Conservation (phyloP, 2,888 invertebrate genomes). For the Timema cristinae region DNA sequence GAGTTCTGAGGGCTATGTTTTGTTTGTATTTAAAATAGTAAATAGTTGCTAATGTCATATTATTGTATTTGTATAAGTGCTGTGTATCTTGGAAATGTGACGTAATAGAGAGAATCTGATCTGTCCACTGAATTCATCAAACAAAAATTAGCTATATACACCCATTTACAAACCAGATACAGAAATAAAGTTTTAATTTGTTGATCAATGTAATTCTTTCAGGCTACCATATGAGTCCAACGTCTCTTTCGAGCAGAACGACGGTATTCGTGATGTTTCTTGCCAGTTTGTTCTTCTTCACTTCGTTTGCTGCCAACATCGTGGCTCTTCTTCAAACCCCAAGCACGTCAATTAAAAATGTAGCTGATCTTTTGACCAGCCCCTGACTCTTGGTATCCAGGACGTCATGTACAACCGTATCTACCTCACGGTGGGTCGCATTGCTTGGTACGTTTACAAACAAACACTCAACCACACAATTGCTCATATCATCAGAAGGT, state of each 20-base stretch:
- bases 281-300: slow-evolving; percentile 65
- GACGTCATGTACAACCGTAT: slow-evolving; percentile 65
- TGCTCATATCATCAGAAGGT: too few species aligned
- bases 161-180: too few species aligned
- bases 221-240: slow-evolving; percentile 51
- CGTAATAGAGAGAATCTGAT: too few species aligned
- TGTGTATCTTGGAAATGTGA: too few species aligned
- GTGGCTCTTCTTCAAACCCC: slow-evolving; percentile 70
- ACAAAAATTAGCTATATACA: too few species aligned
- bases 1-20: too few species aligned
- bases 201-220: too few species aligned
- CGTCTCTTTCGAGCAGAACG: slow-evolving; percentile 53
- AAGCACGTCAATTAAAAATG: slow-evolving; percentile 60
- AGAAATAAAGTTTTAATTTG: too few species aligned
- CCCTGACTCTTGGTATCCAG: slow-evolving; percentile 61
- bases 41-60: too few species aligned
- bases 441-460: background rate
- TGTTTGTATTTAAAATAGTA: too few species aligned
- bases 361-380: slow-evolving; percentile 61
- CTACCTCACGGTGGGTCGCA: slow-evolving; percentile 58
- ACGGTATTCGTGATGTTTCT: slow-evolving; percentile 60
- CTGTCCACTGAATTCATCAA: too few species aligned
- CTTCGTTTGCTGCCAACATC: slow-evolving; percentile 72
- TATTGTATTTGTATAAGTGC: too few species aligned
- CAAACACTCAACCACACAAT: background rate